Evolutionary conservation across 2,888 invertebrate species (phyloP).

Genomic region (Lordiphosa andalusiaca): DNA sequence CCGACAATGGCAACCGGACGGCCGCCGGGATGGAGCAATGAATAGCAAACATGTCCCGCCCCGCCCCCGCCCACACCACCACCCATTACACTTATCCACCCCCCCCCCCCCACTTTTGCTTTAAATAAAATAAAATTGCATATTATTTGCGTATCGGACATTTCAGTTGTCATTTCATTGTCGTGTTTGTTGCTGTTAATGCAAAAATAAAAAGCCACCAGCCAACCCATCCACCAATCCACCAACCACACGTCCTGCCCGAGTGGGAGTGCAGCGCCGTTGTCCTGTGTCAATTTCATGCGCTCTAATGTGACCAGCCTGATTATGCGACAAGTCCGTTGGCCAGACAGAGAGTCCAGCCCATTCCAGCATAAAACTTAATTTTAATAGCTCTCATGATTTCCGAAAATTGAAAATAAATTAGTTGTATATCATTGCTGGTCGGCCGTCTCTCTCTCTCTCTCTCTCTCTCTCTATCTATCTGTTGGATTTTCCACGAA

Average conservation of each 20-base stretch:
- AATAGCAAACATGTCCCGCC: slow-evolving; percentile 44
- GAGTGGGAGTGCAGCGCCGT: slow-evolving; percentile 30
- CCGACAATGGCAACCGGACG: slow-evolving; percentile 71
- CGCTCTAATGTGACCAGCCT: slow-evolving; percentile 33
- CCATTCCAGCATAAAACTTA: slow-evolving; percentile 39
- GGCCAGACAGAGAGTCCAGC: slow-evolving; percentile 12
- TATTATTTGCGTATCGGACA: slow-evolving; percentile 77
- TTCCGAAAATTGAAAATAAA: slow-evolving; percentile 73
- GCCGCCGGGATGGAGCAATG: slow-evolving; percentile 32
- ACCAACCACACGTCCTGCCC: slow-evolving; percentile 16
- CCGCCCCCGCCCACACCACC: slow-evolving; percentile 2
- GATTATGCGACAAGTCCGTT: slow-evolving; percentile 38
- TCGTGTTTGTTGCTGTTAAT: slow-evolving; percentile 74
- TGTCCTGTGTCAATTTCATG: slow-evolving; percentile 53
- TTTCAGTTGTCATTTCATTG: slow-evolving; percentile 80
- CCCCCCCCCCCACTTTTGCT: slow-evolving; percentile 19
- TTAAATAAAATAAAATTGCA: slow-evolving; percentile 74
- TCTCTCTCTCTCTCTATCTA: background rate
- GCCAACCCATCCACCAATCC: slow-evolving; percentile 9
- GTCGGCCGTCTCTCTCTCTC: slow-evolving; percentile 17
- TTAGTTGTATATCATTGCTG: slow-evolving; percentile 71
- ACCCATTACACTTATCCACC: background rate
- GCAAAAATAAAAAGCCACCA: slow-evolving; percentile 69
- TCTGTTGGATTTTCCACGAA: slow-evolving; percentile 7
- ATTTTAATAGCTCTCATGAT: slow-evolving; percentile 72